Base-by-base conservation (phyloP, 2,888 invertebrate species). In the Lasioglossum figueresi region DNA sequence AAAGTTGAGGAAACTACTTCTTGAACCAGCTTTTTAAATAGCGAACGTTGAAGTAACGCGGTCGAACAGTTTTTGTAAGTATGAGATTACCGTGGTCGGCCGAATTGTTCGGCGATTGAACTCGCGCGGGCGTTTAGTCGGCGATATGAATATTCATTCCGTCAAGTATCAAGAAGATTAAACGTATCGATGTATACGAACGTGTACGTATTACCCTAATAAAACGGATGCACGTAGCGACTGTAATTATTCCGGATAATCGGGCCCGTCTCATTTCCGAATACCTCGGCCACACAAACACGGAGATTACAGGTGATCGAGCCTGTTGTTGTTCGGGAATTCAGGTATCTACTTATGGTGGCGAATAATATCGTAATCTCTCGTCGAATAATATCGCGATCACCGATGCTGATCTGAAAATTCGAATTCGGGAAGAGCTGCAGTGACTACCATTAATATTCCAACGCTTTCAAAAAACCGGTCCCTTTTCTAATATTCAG, bases 141-240 rank as follows among this genome's bases (percentile, higher is more conserved):
- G 31, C 68, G 40, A 59, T 45, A 84, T 84, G 84, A 84, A 84
- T 84, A 84, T 84, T 84, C 84, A 84, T 16, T 56, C 63, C 79
- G 48, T 84, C 72, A 73, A 84, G 75, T 79, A 84, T 76, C 71
- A 79, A 84, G 85, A 84, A 84, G 85, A 79, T 84, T 84, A 84
- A 84, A 34, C 76, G 79, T 63, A 79, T 84, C 84, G 84, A 63
- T 84, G 52, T 72, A 84, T 68, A 66, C n/a, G 73, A 37, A 63
- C 85, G 70, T 37, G 75, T 76, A 48, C 70, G 63, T 80, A 56
- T 85, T 85, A 78, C 37, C 71, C 80, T 78, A 81, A 77, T 78
- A 85, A 84, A 83, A 75, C 63, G 78, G 83, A 78, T 63, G 43
- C 83, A 70, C 71, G 83, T 75, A 71, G 43, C 34, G 63, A 31